Evolutionary conservation across 2,113 vertebrate species (phyloP), one percentile per base, ranked within the genome.

Genomic region (Myotis brandtii): DNA sequence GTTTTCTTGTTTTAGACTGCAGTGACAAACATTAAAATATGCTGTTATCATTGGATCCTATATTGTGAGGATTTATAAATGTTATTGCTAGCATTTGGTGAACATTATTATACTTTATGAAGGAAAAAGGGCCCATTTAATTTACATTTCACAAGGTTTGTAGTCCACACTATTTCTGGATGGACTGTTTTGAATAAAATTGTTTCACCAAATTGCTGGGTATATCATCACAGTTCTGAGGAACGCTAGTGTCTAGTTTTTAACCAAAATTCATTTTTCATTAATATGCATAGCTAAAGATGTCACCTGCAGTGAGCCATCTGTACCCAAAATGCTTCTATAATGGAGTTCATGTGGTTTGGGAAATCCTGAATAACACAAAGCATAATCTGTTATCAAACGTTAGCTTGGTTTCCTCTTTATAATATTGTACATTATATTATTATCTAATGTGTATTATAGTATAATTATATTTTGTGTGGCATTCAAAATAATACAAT

Each of bases 241-340:
- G 70, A 95, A 89, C 76, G 48, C 17, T 34, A 30, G 25, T 95
- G 66, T 76, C 93, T 95, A 40, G 40, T 46, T 95, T 95, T 92
- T 84, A 93, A 80, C 25, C 32, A 30, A 95, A 87, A 80, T 81
- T 84, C 91, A 93, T 84, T 93, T 40, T 95, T 9, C 12, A 62
- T 87, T 95, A 80, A 92, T 92, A 70, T 92, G 37, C 72, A 80
- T 46, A 95, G 75, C 37, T 83, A 52, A 85, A 43, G 77, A 85
- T 89, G 48, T 83, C 46, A 37, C 37, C 80, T 30, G 3, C 59
- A 34, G 46, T 52, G 66, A 96, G 46, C 77, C 72, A 73, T 90
- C 85, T 92, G 40, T 5, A 77, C 84, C 52, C 91, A 84, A 48
- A 69, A 32, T 80, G 72, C 79, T 94, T 40, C 80, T 62, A 11